A percentile compares a stretch with the other conserved stretches of the same genome.
Evolutionary conservation across 2,113 vertebrate species (phyloP).

Genomic region (Gobius niger): DNA sequence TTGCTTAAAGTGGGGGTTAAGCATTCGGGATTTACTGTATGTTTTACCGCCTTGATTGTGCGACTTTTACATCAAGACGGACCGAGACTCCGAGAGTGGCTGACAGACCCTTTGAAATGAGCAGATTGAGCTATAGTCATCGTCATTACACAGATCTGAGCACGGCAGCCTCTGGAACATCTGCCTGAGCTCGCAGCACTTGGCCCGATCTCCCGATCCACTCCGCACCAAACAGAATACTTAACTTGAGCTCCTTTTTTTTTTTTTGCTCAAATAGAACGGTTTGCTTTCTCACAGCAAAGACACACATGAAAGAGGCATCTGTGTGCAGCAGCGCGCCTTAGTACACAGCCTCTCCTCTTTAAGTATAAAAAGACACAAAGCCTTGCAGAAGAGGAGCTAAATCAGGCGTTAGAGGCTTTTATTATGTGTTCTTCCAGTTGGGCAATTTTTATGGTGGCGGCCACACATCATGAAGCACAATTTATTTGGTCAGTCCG

Average conservation of each 20-base stretch:
- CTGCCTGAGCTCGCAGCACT: conserved; percentile 16
- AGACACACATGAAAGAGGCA: conserved; percentile 34
- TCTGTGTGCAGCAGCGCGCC: background rate
- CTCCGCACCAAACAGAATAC: conserved; percentile 45
- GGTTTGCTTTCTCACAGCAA: conserved; percentile 11
- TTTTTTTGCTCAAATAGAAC: background rate
- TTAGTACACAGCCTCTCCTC: background rate
- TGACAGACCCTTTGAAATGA: background rate
- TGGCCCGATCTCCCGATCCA: conserved; percentile 23
- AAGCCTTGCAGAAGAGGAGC: conserved; percentile 7
- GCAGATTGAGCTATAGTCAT: background rate
- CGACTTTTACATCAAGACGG: too few species aligned
- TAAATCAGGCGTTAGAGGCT: background rate
- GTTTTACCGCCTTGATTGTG: too few species aligned
- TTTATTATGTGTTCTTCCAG: background rate
- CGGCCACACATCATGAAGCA: background rate
- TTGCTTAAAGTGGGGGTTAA: too few species aligned
- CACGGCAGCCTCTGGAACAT: conserved; percentile 24
- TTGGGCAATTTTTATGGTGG: background rate
- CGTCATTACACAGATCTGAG: background rate
- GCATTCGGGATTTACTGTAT: too few species aligned
- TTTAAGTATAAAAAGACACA: conserved; percentile 15
- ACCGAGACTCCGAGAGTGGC: background rate
- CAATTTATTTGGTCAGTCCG: background rate
- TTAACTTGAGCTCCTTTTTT: background rate